Evolutionary conservation across 2,113 vertebrate genomes (phyloP), one percentile per base, ranked within the genome.

Genomic region (Urocolius indicus): DNA sequence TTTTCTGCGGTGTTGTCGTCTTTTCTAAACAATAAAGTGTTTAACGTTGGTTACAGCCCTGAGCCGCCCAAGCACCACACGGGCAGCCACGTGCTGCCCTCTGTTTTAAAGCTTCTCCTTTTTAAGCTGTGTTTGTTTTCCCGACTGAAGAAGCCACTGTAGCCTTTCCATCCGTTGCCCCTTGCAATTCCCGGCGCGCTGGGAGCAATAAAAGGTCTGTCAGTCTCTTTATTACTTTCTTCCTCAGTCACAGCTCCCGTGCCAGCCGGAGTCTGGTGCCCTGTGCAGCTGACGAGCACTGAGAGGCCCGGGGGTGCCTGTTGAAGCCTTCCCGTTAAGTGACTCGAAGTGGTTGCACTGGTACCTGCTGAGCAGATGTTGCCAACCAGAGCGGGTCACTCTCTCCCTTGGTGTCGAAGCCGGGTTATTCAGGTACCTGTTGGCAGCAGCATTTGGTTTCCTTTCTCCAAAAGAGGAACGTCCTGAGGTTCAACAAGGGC

Each of bases 41-140:
- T 75, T 97, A 85, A 82, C 77, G 66, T 97, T 96, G 84, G n/a
- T 89, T 97, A 95, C 96, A 91, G 94, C 84, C 62, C 72, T 46
- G 82, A 93, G 85, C 51, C 85, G 68, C 38, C 12, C 9, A 41
- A 41, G 38, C 38, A 41, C 38, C 38, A 41, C 38, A 41, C 38
- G 71, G 82, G 57, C 14, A 52, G 51, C 2, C n/a, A 52, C 66
- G 78, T 75, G 79, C 15, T 67, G 73, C 61, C 86, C 75, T 45
- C 79, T 82, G 32, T 5, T 48, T 80, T 88, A 38, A 58, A 90
- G 65, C 76, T 55, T 55, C 27, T 80, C 27, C 26, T 83, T 49
- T 66, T 83, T 54, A 22, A 29, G 32, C 20, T 66, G 0, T 38
- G 87, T 83, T 76, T 52, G 65, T 34, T 94, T 73, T 84, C 34